A percentile compares a stretch with the other conserved stretches of the same genome.
Conservation (phyloP, 2,888 invertebrate species). For the Timema podura region DNA sequence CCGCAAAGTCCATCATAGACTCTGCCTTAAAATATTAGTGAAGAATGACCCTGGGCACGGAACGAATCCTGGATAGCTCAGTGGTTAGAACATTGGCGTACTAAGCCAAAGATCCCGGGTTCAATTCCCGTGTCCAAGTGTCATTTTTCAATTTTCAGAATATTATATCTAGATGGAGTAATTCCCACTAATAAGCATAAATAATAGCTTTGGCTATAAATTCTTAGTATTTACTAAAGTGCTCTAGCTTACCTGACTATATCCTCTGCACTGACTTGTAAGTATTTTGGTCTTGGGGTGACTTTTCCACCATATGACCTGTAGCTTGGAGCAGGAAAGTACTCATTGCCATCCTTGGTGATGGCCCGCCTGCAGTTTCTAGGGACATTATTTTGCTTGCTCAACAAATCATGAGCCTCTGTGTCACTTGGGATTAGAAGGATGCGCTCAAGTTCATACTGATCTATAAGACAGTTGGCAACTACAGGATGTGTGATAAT, state of each 20-base stretch:
- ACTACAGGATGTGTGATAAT: conserved; percentile 71
- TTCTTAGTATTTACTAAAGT: too few relatives aligned
- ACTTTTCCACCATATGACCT: conserved; percentile 61
- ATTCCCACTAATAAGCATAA: too few relatives aligned
- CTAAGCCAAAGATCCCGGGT: too few relatives aligned
- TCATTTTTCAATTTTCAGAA: too few relatives aligned
- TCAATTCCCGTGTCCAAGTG: too few relatives aligned
- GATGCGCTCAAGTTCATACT: conserved; percentile 64
- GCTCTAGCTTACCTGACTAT: conserved; percentile 49
- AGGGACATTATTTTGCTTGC: conserved; percentile 60
- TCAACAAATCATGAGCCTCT: conserved; percentile 67
- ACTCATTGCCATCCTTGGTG: conserved; percentile 62
- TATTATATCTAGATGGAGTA: too few relatives aligned
- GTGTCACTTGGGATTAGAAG: conserved; percentile 68
- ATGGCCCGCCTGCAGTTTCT: conserved; percentile 61
- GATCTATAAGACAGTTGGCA: conserved; percentile 82
- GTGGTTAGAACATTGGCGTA: too few relatives aligned
- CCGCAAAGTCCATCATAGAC: too few relatives aligned
- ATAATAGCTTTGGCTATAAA: too few relatives aligned
- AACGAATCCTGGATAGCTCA: too few relatives aligned
- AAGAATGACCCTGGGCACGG: too few relatives aligned
- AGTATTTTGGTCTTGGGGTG: conserved; percentile 48
- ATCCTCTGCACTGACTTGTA: conserved; percentile 65
- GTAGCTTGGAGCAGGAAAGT: conserved; percentile 73
- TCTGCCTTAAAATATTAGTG: too few relatives aligned